Base-by-base conservation (phyloP, 2,113 vertebrate species). In the Pterophyllum scalare region DNA sequence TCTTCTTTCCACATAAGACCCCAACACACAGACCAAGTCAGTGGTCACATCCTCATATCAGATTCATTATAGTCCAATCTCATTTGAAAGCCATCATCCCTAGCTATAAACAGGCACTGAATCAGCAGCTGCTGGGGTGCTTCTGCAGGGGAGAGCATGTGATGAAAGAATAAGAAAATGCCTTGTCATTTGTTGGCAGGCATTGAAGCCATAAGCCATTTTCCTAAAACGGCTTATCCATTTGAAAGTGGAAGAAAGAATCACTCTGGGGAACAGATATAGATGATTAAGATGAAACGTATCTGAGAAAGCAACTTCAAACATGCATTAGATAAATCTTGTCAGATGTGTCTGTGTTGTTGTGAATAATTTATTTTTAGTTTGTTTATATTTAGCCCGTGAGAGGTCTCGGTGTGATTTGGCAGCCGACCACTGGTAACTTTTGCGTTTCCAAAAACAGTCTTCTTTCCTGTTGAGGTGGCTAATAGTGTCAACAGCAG, bases 151-250 rank as follows among this genome's bases (percentile, higher is more conserved):
- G n/a, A 62, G 59, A 78, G 57, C 58, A 65, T 81, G 80, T 78
- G 85, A 90, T 93, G 87, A 92, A 92, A 91, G 87, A 88, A 79
- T 49, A 75, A 76, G 81, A 91, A 92, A 92, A 90, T 75, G 80
- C 77, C 65, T 64, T 33, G 84, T 90, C 82, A 89, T 85, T 90
- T 90, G 83, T 89, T 87, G 87, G 90, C 84, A 74, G 57, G 72
- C 79, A 74, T 59, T 38, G 81, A 75, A 80, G 86, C 87, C 79
- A 61, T 76, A 82, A 87, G 83, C 84, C 43, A 75, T 89, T 94
- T 87, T 77, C 59, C 49, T 86, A 77, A 88, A 92, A 86, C 77
- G 75, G 79, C 76, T 64, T 79, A 77, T 85, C 64, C 24, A 80
- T 79, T 83, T 85, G 49, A 90, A 87, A 90, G 78, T 74, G 59